Base-by-base conservation (phyloP, 2,113 vertebrate species). In the Sphaerodactylus townsendi region DNA sequence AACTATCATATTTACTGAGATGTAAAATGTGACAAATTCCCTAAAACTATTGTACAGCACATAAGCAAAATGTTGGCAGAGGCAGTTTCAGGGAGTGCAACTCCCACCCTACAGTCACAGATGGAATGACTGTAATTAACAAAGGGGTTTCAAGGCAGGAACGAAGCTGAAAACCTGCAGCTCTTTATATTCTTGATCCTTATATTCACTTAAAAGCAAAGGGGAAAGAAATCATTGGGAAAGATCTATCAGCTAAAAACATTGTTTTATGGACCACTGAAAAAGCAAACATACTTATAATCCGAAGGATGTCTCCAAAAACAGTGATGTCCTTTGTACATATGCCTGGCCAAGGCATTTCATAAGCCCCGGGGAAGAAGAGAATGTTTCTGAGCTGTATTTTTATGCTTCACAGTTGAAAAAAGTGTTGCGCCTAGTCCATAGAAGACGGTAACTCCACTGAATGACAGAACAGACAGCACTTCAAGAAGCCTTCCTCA, bases 351-450 rank as follows among this genome's bases (percentile, higher is more conserved):
- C 62, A 68, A 15, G 35, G 19, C 14, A 69, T 10, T 69, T 1
- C 7, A 15, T 39, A 59, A n/a, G 28, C 33, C 33, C 7, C 0
- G 2, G 0, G 19, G 0, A 1, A 8, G 66, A 75, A 50, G 21
- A 6, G 0, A 23, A 48, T 44, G 39, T 65, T 83, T 19, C 46
- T 0, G 17, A 37, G 0, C 17, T 2, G 0, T 2, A 39, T 44
- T 74, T 56, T 59, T 72, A 77, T 80, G 3, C 80, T 84, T 33
- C 46, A 76, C 85, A 79, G 82, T 59, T 62, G 39, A 74, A 1
- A 73, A 11, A 0, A 13, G 4, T 50, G 15, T 56, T 68, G 5
- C 35, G 39, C 70, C 77, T 72, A 39, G 64, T 53, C 37, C 69
- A 1, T 25, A 56, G 77, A 14, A 39, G 37, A 56, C 81, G 79